Percentiles rank a stretch among this genome's conserved stretches.
Conservation (phyloP, 2,113 vertebrate genomes). For the Brachyistius frenatus region DNA sequence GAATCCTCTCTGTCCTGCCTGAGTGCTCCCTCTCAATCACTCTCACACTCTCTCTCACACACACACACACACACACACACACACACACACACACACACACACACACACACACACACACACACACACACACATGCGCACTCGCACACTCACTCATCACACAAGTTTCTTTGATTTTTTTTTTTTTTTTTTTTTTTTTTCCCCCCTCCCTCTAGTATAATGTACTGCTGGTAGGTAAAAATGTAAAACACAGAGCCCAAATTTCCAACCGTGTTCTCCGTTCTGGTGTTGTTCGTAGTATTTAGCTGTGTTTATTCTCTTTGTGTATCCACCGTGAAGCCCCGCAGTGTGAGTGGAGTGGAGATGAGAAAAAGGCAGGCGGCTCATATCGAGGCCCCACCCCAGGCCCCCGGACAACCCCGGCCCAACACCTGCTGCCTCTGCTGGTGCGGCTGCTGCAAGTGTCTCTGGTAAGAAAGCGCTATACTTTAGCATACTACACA, state of each 20-base stretch:
- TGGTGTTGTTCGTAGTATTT: neutral
- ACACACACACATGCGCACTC: neutral
- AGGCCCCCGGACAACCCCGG: constrained; percentile 83
- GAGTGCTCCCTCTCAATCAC: constrained; percentile 25
- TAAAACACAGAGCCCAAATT: neutral
- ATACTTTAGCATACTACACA: neutral
- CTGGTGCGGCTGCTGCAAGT: constrained; percentile 89
- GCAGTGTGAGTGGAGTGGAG: constrained; percentile 84
- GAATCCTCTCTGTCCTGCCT: constrained; percentile 60
- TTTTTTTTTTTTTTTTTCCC: neutral
- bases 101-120: neutral
- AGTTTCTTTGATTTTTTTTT: neutral
- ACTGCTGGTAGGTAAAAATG: neutral
- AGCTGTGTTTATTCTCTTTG: constrained; percentile 24
- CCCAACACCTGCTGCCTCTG: constrained; percentile 87
- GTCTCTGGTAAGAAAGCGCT: constrained; percentile 80
- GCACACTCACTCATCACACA: too few species aligned
- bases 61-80: neutral
- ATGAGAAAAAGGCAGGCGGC: constrained; percentile 89
- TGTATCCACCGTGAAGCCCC: constrained; percentile 66
- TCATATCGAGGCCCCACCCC: constrained; percentile 85
- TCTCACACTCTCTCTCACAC: neutral
- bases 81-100: neutral
- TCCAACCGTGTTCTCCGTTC: neutral
- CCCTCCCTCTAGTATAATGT: neutral